phyloP scores from a whole-genome alignment of 2,113 vertebrate genomes.

The Zapus hudsonius region DNA sequence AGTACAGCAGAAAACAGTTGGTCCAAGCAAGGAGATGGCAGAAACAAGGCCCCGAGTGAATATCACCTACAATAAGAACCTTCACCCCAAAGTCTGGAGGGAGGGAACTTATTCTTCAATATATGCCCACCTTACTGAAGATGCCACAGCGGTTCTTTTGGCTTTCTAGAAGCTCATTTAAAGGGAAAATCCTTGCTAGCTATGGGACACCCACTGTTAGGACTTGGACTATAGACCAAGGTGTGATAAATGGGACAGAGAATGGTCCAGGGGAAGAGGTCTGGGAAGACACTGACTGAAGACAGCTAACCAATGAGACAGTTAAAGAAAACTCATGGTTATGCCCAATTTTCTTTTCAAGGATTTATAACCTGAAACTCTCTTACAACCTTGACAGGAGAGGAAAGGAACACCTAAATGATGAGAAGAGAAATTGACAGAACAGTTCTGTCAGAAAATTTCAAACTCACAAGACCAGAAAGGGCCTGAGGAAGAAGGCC shows the following conservation, averaged over 20 bases:
- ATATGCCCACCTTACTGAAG: constrained; percentile 84
- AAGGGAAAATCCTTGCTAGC: constrained; percentile 91
- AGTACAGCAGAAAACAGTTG: not conserved
- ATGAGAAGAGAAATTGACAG: constrained; percentile 90
- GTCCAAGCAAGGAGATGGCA: not conserved
- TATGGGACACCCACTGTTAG: constrained; percentile 88
- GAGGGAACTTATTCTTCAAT: constrained; percentile 73
- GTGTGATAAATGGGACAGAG: constrained; percentile 93
- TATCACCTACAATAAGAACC: constrained; percentile 80
- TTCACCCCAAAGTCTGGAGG: constrained; percentile 84
- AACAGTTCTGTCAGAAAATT: constrained; percentile 89
- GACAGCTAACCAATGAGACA: constrained; percentile 89
- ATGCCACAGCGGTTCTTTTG: constrained; percentile 88
- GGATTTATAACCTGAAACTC: constrained; percentile 91
- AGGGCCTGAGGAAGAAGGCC: constrained; percentile 90
- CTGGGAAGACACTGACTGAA: constrained; percentile 92
- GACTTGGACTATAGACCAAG: constrained; percentile 90
- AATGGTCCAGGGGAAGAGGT: constrained; percentile 91
- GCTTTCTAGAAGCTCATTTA: constrained; percentile 91
- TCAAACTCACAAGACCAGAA: constrained; percentile 90
- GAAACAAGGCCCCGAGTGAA: not conserved
- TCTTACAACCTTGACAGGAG: constrained; percentile 91
- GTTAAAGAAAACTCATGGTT: constrained; percentile 89
- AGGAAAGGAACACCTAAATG: constrained; percentile 92
- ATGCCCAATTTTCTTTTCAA: constrained; percentile 89